These are phyloP conservation scores for Sus scrofa DNA, from an alignment of 2,113 vertebrate species.

Conservation along the genomic window DNA sequence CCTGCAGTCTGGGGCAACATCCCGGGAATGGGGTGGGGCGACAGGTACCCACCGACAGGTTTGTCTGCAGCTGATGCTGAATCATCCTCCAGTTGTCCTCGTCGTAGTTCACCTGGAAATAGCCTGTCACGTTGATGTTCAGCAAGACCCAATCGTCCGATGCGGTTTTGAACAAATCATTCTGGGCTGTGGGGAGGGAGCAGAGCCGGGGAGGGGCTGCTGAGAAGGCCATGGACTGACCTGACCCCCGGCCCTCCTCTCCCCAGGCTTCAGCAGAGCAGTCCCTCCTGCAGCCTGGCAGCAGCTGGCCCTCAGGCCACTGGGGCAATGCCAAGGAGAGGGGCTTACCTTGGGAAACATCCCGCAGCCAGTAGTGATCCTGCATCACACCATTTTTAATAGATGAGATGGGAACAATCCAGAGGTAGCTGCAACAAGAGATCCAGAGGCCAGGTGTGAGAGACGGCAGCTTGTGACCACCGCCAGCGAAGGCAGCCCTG, in stretches of 20 bases:
- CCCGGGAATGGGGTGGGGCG: rapidly evolving
- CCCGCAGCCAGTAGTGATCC: conserved; percentile 81
- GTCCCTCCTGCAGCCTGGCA: background rate
- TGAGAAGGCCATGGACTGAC: background rate
- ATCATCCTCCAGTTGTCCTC: conserved; percentile 91
- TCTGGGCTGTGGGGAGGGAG: conserved; percentile 39
- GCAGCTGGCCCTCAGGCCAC: too few species aligned
- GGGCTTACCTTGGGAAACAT: conserved; percentile 56
- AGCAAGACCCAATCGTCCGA: conserved; percentile 88
- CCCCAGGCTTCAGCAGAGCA: background rate
- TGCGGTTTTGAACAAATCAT: background rate
- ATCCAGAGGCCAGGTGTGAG: background rate
- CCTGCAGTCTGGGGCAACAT: background rate
- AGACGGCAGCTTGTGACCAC: background rate
- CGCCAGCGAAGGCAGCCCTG: rapidly evolving
- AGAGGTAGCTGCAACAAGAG: conserved; percentile 89
- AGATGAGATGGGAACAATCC: conserved; percentile 92
- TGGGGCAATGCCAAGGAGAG: background rate
- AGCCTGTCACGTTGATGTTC: conserved; percentile 91
- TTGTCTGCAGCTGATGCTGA: conserved; percentile 24
- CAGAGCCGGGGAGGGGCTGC: background rate
- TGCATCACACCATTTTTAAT: rapidly evolving
- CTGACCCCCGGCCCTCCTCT: too few species aligned
- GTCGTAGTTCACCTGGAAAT: conserved; percentile 97
- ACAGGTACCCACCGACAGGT: conserved; percentile 86